Base-by-base conservation (phyloP, 1,140 invertebrate genomes). In the Caenorhabditis briggsae region DNA sequence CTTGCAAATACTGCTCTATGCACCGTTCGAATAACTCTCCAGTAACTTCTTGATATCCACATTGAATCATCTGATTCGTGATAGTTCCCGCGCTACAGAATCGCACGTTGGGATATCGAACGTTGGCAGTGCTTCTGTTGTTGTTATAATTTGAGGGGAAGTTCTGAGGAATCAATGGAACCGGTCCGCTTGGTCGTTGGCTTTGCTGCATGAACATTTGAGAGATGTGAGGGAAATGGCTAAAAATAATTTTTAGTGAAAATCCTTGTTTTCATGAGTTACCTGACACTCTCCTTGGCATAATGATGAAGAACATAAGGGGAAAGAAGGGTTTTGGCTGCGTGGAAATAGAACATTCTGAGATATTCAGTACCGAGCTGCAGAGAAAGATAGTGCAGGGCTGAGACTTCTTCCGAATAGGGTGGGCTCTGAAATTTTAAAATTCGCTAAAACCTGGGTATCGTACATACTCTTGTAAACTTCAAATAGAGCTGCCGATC, bases 1-100 rank as follows among this genome's bases (percentile, higher is more conserved):
- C 84, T 25, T 70, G 65, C 7, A 78, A 41, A n/a, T 50, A 86
- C 20, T 86, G 84, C 48, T 86, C 84, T 41, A 50, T 46, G 20
- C 65, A 78, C 43, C 65, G 50, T 53, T 61, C 48, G 25, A 56
- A 78, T n/a, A 86, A 46, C 46, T 86, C 84, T 23, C 46, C 84
- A 18, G 59, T 86, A 2, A 78, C 25, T 41, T 58, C 61, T n/a
- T 86, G 84, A 56, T 23, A 78, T 25, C 84, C 84, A 50, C 20
- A 41, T 43, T 64, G 23, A 7, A 84, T 33, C 58, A 84, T 65
- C 25, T 48, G 55, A 25, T 11, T 61, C n/a, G 46, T 61, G 3
- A 61, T 61, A 1, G 20, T 18, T 53, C 70, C 70, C 1, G 46
- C 12, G 3, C 46, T 50, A 2, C 33, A 50, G 43, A 53, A 50